Base-by-base conservation (phyloP, 1,140 invertebrate genomes). In the Thaumatotibia leucotreta region DNA sequence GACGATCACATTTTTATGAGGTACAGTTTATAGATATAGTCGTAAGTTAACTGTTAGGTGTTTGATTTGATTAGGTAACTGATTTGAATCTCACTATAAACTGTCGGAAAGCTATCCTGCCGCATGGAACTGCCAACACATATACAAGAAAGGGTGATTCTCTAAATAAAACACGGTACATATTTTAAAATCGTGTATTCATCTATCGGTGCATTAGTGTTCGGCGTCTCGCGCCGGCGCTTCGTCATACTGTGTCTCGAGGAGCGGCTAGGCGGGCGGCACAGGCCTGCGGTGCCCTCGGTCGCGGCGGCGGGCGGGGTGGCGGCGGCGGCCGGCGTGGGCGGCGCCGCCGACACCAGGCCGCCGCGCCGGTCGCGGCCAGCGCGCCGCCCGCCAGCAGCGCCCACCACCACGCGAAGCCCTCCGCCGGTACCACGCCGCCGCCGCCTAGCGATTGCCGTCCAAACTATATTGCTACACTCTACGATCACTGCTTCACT, bases 61-160 rank as follows among this genome's bases (percentile, higher is more conserved):
- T n/a, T n/a, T n/a, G n/a, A n/a, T n/a, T n/a, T n/a, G n/a, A n/a
- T n/a, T n/a, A n/a, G n/a, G n/a, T n/a, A n/a, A n/a, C n/a, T n/a
- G n/a, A n/a, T n/a, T n/a, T n/a, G n/a, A n/a, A n/a, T n/a, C n/a
- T n/a, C n/a, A n/a, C n/a, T n/a, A n/a, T n/a, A n/a, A n/a, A n/a
- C n/a, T n/a, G n/a, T n/a, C n/a, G n/a, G n/a, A n/a, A n/a, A n/a
- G n/a, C n/a, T n/a, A n/a, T n/a, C n/a, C n/a, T n/a, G n/a, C n/a
- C n/a, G n/a, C n/a, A n/a, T n/a, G n/a, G n/a, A n/a, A n/a, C n/a
- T n/a, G n/a, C n/a, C n/a, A 0, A 33, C n/a, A 11, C 0, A 33
- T 33, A 11, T 33, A 33, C 5, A 31, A 31, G 93, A 93, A 91
- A 94, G 93, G 93, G 93, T 94, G 93, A 45, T 20, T 4, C 39